phyloP scores from a whole-genome alignment of 2,797 vertebrate genomes.

The Pseudotriccus pelzelni region DNA sequence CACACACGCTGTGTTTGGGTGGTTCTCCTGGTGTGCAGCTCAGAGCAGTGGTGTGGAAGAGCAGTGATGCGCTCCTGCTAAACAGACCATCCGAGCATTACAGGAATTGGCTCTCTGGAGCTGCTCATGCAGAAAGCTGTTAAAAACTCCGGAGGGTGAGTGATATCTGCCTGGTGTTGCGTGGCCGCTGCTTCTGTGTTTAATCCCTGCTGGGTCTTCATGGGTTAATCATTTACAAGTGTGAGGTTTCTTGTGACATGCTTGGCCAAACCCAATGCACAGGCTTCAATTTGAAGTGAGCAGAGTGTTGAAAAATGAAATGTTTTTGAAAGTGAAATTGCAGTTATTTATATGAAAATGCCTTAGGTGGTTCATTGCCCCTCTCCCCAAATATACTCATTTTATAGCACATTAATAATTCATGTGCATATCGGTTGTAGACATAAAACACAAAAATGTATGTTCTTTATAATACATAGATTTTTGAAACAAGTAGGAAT shows the following conservation, averaged over 20 bases:
- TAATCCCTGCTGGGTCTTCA: background rate
- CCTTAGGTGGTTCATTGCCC: background rate
- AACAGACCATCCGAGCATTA: background rate
- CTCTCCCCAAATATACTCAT: background rate
- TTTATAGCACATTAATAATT: conserved; percentile 60
- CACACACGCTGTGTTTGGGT: background rate
- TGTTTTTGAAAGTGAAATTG: conserved; percentile 48
- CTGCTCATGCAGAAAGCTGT: background rate
- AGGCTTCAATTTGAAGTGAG: conserved; percentile 31
- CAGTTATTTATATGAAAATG: conserved; percentile 61
- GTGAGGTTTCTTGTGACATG: background rate
- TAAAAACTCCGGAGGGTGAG: background rate
- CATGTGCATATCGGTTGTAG: conserved; percentile 29
- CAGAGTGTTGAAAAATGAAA: conserved; percentile 25
- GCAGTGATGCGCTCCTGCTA: background rate
- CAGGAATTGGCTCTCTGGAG: background rate
- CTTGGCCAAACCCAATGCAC: background rate
- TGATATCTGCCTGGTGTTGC: background rate
- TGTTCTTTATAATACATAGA: conserved; percentile 15
- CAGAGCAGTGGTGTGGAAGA: background rate
- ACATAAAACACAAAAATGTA: conserved; percentile 19
- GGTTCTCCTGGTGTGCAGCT: background rate
- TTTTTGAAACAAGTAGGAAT: conserved; percentile 43
- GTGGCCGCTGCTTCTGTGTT: background rate
- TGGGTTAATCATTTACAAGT: conserved; percentile 45